Base-by-base conservation (phyloP, 1,140 invertebrate species). In the Scaptomyza hsui region DNA sequence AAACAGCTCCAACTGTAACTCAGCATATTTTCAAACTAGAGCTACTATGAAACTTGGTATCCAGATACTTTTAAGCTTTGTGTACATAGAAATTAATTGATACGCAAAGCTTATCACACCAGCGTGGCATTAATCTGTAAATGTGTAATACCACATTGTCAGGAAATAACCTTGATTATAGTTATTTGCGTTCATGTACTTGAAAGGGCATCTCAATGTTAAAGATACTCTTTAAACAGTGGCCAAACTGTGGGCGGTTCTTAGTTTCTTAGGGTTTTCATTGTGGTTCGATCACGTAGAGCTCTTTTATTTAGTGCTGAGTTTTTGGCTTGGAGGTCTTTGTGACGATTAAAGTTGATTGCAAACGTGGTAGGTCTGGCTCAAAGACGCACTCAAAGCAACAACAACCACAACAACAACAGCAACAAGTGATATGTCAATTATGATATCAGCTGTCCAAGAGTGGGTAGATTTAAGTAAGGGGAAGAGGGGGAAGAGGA, bases 341-440 rank as follows among this genome's bases (percentile, higher is more conserved):
- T 68, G 55, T 55, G 51, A 19, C 69, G 69, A 72, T 75, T 67
- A 75, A 72, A 61, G 19, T 49, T 57, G 29, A 52, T 59, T 44
- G 45, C 48, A 37, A 42, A 47, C 71, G 53, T 55, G 59, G n/a
- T 29, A 26, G 44, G 39, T 13, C 29, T 53, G 68, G 51, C 44
- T 26, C 32, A 63, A 69, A 64, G 6, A 29, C 24, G 15, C 48
- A 62, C 21, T 13, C 7, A 15, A 44, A 13, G 39, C 21, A 24
- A 19, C 26, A 15, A 13, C 19, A 16, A 39, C 6, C 1, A 5
- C 7, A 29, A 9, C 24, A 45, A 21, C 32, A 24, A 26, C 32
- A 35, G 15, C 26, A 15, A 10, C 21, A 15, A 37, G 7, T 9
- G 32, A 29, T 15, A 26, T 53, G 35, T 10, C 19, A 60, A 63